Percentiles rank a stretch among this genome's conserved stretches.
Evolutionary conservation across 2,797 vertebrate species (phyloP).

Genomic region (Microctenopoma lineatum): DNA sequence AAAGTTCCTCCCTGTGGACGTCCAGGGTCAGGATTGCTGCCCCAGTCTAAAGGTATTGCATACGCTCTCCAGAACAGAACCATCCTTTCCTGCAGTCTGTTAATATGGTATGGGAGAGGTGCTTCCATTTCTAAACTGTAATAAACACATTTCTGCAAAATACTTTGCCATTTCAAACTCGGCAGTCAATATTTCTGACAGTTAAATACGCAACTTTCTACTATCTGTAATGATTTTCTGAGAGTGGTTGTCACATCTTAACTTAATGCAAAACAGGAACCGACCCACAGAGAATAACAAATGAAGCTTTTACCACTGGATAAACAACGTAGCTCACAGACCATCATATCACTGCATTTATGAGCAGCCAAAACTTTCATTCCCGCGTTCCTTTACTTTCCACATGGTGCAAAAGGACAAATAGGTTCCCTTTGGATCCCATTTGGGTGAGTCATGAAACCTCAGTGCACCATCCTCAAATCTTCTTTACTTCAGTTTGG

Average conservation of each 20-base stretch:
- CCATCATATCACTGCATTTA: background rate
- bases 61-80: conserved; percentile 37
- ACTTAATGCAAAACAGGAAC: background rate
- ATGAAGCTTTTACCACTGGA: conserved; percentile 1
- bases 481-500: conserved; percentile 26
- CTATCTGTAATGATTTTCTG: background rate
- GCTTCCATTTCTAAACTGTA: conserved; percentile 12
- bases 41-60: conserved; percentile 44
- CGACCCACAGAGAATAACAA: background rate
- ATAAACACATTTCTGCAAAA: conserved; percentile 12
- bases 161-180: conserved; percentile 16
- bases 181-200: conserved; percentile 11
- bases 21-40: conserved; percentile 57
- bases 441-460: conserved; percentile 22
- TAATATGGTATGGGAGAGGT: background rate
- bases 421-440: conserved; percentile 8
- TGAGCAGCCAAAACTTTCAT: background rate
- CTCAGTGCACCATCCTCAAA: conserved; percentile 3
- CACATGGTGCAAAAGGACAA: conserved; percentile 6
- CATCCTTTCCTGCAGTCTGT: conserved; percentile 27
- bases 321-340: background rate
- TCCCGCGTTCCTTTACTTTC: conserved; percentile 2
- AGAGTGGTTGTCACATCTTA: conserved; percentile 3
- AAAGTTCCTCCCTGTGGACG: conserved; percentile 57
- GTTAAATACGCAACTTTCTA: conserved; percentile 10